Base-by-base conservation (phyloP, 1,140 invertebrate species). In the Alviniconcha marisindica region DNA sequence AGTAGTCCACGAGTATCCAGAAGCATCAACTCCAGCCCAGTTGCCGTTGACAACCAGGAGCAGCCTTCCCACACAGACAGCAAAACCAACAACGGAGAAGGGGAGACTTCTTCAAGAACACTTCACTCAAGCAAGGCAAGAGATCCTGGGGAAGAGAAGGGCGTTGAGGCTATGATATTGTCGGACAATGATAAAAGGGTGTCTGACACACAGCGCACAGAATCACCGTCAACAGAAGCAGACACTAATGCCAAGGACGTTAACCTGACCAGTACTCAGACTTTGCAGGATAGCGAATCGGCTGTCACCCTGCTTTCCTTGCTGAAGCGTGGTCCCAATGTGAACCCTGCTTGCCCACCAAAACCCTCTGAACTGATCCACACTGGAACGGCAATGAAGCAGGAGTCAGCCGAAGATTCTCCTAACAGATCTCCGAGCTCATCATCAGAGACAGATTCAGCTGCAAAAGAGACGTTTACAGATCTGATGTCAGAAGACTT, bases 241-340 rank as follows among this genome's bases (percentile, higher is more conserved):
- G 5, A 18, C 44, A 48, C 5, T 18, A 48, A 18, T 48, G 18
- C 18, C 5, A 36, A 0, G 63, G 28, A 33, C n/a, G 31, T 28
- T 12, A 66, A 66, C 7, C 28, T 33, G 33, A 24, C 18, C 18
- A 33, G 24, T 15, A 40, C 31, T 40, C 69, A 71, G 69, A 71
- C 14, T 40, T 33, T 24, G 3, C 36, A 71, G 81, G 81, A 87
- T 87, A 84, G 85, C 71, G 89, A 91, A 66, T 87, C 87, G 40
- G 88, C 88, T 40, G 85, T 91, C n/a, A 91, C 88, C 28, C 63
- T 91, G 40, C 85, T 91, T 21, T 89, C 88, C 3, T 73, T 91
- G 48, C 66, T 90, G 51, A 87, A 90, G 82, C 90, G 90, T 78
- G 87, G 88, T 54, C 87, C 89, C 2, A 88, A 88, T 42, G 40